Base-by-base conservation (phyloP, 2,797 vertebrate species). In the Megaceryle alcyon region DNA sequence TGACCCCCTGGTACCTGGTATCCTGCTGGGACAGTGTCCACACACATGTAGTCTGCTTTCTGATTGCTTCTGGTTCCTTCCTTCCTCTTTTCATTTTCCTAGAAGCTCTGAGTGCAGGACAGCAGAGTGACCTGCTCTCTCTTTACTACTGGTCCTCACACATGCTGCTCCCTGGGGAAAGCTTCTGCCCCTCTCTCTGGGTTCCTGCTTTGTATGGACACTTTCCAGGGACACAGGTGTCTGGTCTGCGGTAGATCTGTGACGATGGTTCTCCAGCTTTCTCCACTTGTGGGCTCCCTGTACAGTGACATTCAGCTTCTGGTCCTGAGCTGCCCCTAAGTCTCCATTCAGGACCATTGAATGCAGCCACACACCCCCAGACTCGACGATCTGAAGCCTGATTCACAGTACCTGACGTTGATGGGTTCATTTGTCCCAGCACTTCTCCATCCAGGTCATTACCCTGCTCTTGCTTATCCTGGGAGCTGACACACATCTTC, bases 341-440 rank as follows among this genome's bases (percentile, higher is more conserved):
- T 41, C 29, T 46, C 44, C 4, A 5, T 43, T 31, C 39, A 46
- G 57, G 26, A 21, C 22, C 3, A 3, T 3, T 44, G 44, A 25
- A 53, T 33, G 25, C 19, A 60, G 35, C 23, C 65, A 65, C 31
- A n/a, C 41, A n/a, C 7, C 48, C 9, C 19, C 15, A 41, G 53
- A 21, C 46, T 61, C 6, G 3, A 33, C 12, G 17, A 6, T 26
- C n/a, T 35, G 41, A 60, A 33, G 49, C 16, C 70, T 56, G 68
- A 37, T 35, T 37, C 0, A 0, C 39, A 61, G 21, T 49, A 41
- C 59, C 37, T 77, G 56, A 53, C 25, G 20, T 1, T 49, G 51
- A 17, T 12, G 15, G 31, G 35, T 59, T 43, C n/a, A 4, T 63
- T 54, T 85, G 48, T 60, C 44, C 63, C 63, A 76, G 26, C n/a